Percentiles rank a stretch among this genome's conserved stretches.
Evolutionary conservation across 2,888 invertebrate genomes (phyloP).

Genomic region (Diarsia rubi): DNA sequence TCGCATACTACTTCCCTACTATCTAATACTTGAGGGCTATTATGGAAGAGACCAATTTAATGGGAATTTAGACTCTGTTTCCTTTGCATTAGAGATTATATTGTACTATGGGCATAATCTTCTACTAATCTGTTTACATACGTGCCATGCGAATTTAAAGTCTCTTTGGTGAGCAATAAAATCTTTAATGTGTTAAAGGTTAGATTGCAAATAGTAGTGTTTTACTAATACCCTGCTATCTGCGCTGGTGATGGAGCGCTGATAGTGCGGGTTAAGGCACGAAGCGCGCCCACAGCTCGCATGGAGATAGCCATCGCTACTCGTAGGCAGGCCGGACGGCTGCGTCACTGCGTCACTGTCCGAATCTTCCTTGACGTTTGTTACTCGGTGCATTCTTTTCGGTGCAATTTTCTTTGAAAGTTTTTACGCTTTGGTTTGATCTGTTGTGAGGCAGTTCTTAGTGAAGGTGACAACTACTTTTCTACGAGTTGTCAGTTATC

Average conservation of each 20-base stretch:
- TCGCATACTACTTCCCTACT: constrained; percentile 14
- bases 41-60: not conserved
- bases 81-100: not conserved
- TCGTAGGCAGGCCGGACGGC: constrained; percentile 11
- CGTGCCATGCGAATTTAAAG: not conserved
- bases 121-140: not conserved
- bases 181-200: not conserved
- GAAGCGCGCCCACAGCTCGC: constrained; percentile 13
- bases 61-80: constrained; percentile 2
- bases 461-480: no score
- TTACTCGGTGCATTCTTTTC: not conserved
- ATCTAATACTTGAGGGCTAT: constrained; percentile 12
- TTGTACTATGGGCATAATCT: not conserved
- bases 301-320: constrained; percentile 30
- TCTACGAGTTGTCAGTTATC: not conserved
- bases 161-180: not conserved
- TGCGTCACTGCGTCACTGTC: not conserved
- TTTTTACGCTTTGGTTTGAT: not conserved
- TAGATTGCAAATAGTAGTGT: constrained; percentile 16
- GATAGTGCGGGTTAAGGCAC: constrained; percentile 7
- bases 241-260: constrained; percentile 27
- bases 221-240: constrained; percentile 23
- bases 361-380: not conserved
- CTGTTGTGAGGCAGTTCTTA: not conserved
- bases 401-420: not conserved